Conservation (phyloP, 2,888 invertebrate genomes). For the Andricus quercusramuli region DNA sequence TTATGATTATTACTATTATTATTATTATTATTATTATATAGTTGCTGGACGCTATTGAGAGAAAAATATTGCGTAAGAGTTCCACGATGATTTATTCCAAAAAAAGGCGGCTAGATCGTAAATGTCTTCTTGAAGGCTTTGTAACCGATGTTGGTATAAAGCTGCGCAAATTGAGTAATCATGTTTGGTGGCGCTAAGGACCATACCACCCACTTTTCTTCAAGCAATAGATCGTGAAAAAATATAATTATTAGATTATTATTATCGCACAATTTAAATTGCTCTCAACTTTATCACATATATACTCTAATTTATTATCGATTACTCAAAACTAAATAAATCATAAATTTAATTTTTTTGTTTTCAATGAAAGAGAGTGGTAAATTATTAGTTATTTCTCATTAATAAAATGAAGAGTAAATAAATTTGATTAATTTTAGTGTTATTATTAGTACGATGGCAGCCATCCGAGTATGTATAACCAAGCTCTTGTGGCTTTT, state of each 20-base stretch:
- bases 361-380: too few relatives aligned
- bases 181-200: background rate
- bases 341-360: too few relatives aligned
- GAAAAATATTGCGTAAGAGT: conserved; percentile 11
- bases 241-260: background rate
- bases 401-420: too few relatives aligned
- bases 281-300: background rate
- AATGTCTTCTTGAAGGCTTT: conserved; percentile 8
- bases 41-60: background rate
- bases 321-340: too few relatives aligned
- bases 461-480: too few relatives aligned
- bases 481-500: too few relatives aligned
- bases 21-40: background rate
- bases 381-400: too few relatives aligned
- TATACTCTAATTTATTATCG: too few relatives aligned
- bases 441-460: too few relatives aligned
- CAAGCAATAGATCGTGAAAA: background rate
- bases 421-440: too few relatives aligned
- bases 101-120: conserved; percentile 8
- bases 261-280: background rate
- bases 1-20: background rate
- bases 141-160: conserved; percentile 12
- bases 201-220: background rate
- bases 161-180: conserved; percentile 21
- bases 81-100: conserved; percentile 7